Conservation (phyloP, 2,113 vertebrate species). For the Festucalex cinctus region DNA sequence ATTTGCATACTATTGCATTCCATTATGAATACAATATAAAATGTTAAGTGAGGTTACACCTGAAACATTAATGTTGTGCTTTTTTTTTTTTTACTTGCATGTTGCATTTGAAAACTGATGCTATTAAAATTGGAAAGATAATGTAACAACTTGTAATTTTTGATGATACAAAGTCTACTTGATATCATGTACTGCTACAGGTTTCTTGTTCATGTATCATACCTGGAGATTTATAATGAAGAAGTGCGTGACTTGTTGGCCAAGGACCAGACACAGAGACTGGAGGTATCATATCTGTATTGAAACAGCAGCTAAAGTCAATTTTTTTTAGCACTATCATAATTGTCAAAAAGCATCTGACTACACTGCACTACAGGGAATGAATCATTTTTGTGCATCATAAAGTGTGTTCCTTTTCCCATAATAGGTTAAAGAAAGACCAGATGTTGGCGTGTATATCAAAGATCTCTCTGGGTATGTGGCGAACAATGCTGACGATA, state of each 20-base stretch:
- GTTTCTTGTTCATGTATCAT: conserved; percentile 96
- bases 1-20: not conserved
- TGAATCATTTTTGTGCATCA: not conserved
- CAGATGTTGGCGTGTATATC: conserved; percentile 97
- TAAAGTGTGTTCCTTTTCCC: not conserved
- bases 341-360: not conserved
- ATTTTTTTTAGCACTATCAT: not conserved
- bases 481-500: conserved; percentile 97
- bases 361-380: not conserved
- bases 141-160: not conserved
- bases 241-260: conserved; percentile 93
- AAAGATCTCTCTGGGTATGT: conserved; percentile 98
- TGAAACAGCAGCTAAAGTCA: not conserved
- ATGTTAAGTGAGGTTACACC: not conserved
- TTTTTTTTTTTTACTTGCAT: not conserved
- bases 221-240: conserved; percentile 98
- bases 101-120: not conserved
- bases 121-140: not conserved
- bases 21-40: not conserved
- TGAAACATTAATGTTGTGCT: not conserved
- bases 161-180: not conserved
- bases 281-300: conserved; percentile 80
- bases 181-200: conserved; percentile 53
- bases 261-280: conserved; percentile 92
- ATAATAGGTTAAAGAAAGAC: conserved; percentile 95